A percentile compares a stretch with the other conserved stretches of the same genome.
Conservation (phyloP, 2,113 vertebrate genomes). For the Loxodonta africana region DNA sequence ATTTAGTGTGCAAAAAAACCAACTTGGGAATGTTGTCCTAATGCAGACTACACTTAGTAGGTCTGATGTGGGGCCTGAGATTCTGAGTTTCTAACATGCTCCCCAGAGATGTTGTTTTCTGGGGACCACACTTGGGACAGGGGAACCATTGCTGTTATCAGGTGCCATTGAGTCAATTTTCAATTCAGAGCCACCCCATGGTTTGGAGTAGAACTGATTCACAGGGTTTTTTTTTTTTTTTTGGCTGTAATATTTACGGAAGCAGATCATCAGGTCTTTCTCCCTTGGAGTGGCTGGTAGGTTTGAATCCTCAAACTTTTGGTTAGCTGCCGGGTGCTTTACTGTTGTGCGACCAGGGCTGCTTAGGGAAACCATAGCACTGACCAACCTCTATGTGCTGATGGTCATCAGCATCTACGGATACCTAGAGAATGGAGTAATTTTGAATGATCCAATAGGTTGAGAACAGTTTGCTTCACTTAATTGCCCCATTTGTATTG, state of each 20-base stretch:
- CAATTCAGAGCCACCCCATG: no score
- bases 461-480: rapidly evolving
- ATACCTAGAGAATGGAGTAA: rapidly evolving
- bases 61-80: not conserved
- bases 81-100: not conserved
- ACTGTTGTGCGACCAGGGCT: no score
- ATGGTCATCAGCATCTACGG: not conserved
- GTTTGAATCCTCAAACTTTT: no score
- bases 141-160: no score
- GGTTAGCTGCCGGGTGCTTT: no score
- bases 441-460: not conserved
- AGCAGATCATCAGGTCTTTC: no score
- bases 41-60: not conserved
- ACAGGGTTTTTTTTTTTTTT: no score
- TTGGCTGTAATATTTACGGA: no score
- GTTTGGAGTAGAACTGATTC: no score
- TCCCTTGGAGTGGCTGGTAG: no score
- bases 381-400: not conserved
- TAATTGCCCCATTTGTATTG: rapidly evolving
- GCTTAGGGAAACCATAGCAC: no score
- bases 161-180: no score
- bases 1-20: not conserved
- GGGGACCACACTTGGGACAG: not conserved
- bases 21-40: not conserved
- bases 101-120: not conserved